Evolutionary conservation across 2,888 invertebrate genomes (phyloP), one percentile per base, ranked within the genome.

Genomic region (Alitta virens): DNA sequence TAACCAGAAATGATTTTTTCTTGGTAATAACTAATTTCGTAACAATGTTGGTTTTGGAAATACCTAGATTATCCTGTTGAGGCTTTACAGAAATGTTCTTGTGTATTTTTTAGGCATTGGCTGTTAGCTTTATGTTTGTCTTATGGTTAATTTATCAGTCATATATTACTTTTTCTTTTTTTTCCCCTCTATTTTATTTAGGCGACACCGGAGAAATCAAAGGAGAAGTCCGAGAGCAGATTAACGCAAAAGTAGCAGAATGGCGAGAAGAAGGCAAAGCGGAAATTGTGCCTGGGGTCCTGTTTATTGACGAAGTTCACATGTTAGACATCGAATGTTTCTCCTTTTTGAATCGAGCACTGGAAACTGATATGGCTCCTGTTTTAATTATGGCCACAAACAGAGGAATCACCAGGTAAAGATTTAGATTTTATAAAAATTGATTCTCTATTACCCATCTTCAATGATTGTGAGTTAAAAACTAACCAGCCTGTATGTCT

Each of bases 261-360:
- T 99, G 99, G 99, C 86, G 97, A 24, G 99, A 99, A 80, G 99
- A 99, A 81, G 98, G 98, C 1, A 99, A 99, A 81, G 97, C 99
- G 0, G 97, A 97, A 83, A 95, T 99, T 77, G 94, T 97, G 40
- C 98, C 99, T 0, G 99, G 99, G 0, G 98, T 97, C 1, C 84
- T 98, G 1, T 98, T 98, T 77, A 91, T 98, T 69, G 97, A 98
- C 78, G 97, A 98, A 85, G 93, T 94, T 0, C 99, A 99, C 80
- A 98, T 99, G 97, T 84, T 99, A 69, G 99, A 99, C 80, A 94
- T 99, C 50, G 99, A 99, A 81, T 99, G 98, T 79, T 99, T 99
- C 84, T 98, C 98, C 0, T 99, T 91, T 82, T 85, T 99, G 7
- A 99, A 99, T 84, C 88, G 99, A 3, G 98, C 98, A 0, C 84